Evolutionary conservation across 1,140 invertebrate species (phyloP), one percentile per base, ranked within the genome.

Genomic region (Brachionus koreanus): DNA sequence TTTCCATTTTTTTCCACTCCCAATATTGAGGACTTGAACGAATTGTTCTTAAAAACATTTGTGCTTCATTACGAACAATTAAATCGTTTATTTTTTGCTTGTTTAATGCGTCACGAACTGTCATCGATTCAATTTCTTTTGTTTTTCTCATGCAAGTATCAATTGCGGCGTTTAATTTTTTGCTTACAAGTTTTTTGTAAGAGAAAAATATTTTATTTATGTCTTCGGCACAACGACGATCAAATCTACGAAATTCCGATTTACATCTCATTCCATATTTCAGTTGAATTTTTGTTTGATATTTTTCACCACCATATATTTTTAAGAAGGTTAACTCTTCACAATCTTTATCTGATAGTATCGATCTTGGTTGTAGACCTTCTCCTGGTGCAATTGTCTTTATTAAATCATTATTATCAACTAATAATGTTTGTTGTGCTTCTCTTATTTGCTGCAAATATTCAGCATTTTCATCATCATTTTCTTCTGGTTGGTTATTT

Each of bases 1-100:
- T 23, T 74, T 74, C 69, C 37, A 42, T 39, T 43, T 39, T 39
- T 42, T 39, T 72, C 37, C 35, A 72, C 39, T 39, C 33, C 67
- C 69, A 74, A 74, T 74, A 74, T 25, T 74, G 69, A 25, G 69
- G 69, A 39, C 67, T 72, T 4, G 67, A 72, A 16, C 67, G 2
- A 0, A 72, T 72, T 42, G 67, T 72, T 1, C 67, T 12, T 12
- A 72, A 42, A 42, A 72, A 72, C 33, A 72, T 72, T 72, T 72
- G 67, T 6, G 67, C 67, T 19, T 72, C 67, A 72, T 72, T 72
- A 19, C 33, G 13, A 2, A 72, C 16, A 0, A 72, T 39, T 42
- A 72, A 72, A 37, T 72, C 37, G 19, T 72, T 72, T 23, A 72
- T 39, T 39, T 39, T 39, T 39, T 72, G 16, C 16, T 39, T 37